A percentile compares a stretch with the other conserved stretches of the same genome.
Evolutionary conservation across 1,140 invertebrate species (phyloP).

Genomic region (Drosophila auraria): DNA sequence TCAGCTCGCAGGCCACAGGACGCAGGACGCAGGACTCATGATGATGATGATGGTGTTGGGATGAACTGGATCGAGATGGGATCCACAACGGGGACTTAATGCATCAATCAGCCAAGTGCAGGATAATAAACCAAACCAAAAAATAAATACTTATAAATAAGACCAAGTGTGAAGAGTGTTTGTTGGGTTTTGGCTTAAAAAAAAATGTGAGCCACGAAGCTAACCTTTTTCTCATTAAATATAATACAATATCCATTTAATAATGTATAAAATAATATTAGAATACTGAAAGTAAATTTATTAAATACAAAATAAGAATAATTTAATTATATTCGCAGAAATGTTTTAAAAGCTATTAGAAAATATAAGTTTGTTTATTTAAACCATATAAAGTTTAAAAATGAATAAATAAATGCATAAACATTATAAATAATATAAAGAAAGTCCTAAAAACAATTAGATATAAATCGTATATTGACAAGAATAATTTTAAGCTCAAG

Average conservation of each 20-base stretch:
- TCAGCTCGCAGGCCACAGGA: neutral
- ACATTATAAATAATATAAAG: no score
- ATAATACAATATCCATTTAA: neutral
- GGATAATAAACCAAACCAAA: conserved; percentile 32
- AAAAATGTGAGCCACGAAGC: no score
- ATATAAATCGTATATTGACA: no score
- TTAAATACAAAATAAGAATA: no score
- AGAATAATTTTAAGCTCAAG: no score
- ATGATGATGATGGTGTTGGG: neutral
- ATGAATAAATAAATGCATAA: no score
- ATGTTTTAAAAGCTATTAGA: no score
- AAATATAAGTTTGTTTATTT: no score
- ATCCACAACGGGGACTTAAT: conserved; percentile 10
- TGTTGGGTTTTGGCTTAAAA: no score
- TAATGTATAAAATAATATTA: neutral
- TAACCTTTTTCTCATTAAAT: neutral
- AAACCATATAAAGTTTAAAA: no score
- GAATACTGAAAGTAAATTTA: neutral
- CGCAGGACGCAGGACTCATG: neutral
- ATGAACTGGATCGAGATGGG: conserved; percentile 12
- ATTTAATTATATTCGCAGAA: no score
- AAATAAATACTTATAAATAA: neutral
- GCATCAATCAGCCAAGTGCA: conserved; percentile 26
- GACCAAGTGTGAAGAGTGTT: neutral
- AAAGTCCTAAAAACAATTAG: no score